Base-by-base conservation (phyloP, 2,888 invertebrate species). In the Suillia variegata region DNA sequence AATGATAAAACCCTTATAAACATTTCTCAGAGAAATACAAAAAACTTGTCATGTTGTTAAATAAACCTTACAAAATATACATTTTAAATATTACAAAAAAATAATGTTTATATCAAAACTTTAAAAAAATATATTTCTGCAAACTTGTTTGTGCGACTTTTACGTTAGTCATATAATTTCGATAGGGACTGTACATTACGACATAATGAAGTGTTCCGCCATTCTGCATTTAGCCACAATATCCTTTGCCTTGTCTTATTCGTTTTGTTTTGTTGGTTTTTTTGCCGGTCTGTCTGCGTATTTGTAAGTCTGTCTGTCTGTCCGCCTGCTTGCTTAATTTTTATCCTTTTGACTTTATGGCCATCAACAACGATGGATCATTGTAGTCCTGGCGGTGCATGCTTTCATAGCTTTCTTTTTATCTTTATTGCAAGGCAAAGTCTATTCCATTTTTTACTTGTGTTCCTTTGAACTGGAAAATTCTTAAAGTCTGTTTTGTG, bases 151-250 rank as follows among this genome's bases (percentile, higher is more conserved):
- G n/a, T n/a, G n/a, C n/a, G n/a, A n/a, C n/a, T n/a, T n/a, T n/a
- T n/a, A n/a, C n/a, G n/a, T n/a, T n/a, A n/a, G n/a, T n/a, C n/a
- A n/a, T n/a, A n/a, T n/a, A n/a, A n/a, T n/a, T n/a, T n/a, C n/a
- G n/a, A n/a, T n/a, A n/a, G n/a, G n/a, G n/a, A n/a, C n/a, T n/a
- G n/a, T 70, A 73, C 73, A 69, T 66, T n/a, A 71, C 68, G 67
- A 64, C 75, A 71, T 73, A 70, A 75, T 72, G 75, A 72, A 72
- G 75, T 72, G 72, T 66, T 67, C 71, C 62, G 45, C 50, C 55
- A 38, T 49, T 31, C 61, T 64, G 67, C 67, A 68, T 73, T 74
- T 70, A 70, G 69, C 63, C 65, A 69, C 68, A 69, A 71, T 66
- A 65, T 73, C 71, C 67, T 64, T 67, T 67, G 45, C 45, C 18